Conservation (phyloP, 2,888 invertebrate species). For the Leptura quadrifasciata region DNA sequence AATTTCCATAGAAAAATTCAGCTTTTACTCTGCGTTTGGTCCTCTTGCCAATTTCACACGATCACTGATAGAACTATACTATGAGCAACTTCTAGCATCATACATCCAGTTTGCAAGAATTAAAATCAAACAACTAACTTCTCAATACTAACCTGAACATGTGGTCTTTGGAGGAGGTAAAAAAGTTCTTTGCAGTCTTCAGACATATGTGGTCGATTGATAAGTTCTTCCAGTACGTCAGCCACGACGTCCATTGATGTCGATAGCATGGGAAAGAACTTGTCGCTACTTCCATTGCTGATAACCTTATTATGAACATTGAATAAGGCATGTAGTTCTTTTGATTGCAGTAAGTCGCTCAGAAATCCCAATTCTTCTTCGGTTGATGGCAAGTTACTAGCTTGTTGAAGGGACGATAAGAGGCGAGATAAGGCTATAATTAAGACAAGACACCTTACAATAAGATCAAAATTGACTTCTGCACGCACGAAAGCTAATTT, state of each 20-base stretch:
- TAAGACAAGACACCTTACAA: background rate
- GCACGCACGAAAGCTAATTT: too few species aligned
- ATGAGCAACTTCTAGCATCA: too few species aligned
- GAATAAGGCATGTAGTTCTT: slow-evolving; percentile 91
- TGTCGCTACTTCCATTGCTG: slow-evolving; percentile 89
- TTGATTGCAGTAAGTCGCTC: slow-evolving; percentile 88
- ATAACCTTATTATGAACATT: slow-evolving; percentile 93
- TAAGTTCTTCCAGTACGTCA: slow-evolving; percentile 88
- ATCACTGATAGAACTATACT: too few species aligned
- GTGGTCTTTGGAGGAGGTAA: slow-evolving; percentile 87
- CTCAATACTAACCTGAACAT: slow-evolving; percentile 82
- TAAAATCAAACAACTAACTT: background rate
- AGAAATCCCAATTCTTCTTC: slow-evolving; percentile 92
- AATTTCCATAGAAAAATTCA: too few species aligned
- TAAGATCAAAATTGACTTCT: too few species aligned
- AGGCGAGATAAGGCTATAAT: slow-evolving; percentile 86
- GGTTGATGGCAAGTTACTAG: slow-evolving; percentile 83
- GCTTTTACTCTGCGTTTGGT: too few species aligned
- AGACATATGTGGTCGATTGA: slow-evolving; percentile 80
- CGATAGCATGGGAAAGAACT: slow-evolving; percentile 88
- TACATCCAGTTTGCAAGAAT: too few species aligned
- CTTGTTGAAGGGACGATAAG: slow-evolving; percentile 88
- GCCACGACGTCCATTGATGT: slow-evolving; percentile 87
- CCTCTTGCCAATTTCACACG: too few species aligned
- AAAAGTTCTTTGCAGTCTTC: slow-evolving; percentile 88